A percentile compares a stretch with the other conserved stretches of the same genome.
Conservation (phyloP, 2,888 invertebrate species). For the Cheilosia vernalis region DNA sequence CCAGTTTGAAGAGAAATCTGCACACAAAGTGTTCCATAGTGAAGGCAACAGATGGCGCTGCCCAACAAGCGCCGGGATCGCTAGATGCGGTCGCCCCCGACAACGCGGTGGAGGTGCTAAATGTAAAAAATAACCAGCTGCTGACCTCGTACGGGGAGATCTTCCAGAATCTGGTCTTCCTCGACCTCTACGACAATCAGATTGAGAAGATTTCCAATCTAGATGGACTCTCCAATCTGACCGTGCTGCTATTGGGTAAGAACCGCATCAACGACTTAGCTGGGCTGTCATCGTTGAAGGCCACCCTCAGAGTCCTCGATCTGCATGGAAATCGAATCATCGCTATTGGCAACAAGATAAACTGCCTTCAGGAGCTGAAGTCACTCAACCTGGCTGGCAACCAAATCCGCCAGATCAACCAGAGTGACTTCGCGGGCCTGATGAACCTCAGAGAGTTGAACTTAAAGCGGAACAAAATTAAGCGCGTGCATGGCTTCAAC, state of each 20-base stretch:
- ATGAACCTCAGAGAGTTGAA: slow-evolving; percentile 93
- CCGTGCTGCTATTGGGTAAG: slow-evolving; percentile 95
- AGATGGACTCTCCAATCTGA: slow-evolving; percentile 89
- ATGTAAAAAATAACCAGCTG: slow-evolving; percentile 82
- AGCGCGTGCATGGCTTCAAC: slow-evolving; percentile 91
- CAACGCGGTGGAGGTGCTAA: slow-evolving; percentile 77
- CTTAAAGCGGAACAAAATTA: slow-evolving; percentile 92
- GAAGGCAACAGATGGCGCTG: slow-evolving; percentile 27
- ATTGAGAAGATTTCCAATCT: slow-evolving; percentile 93
- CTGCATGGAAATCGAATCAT: slow-evolving; percentile 95
- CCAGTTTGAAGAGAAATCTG: slow-evolving; percentile 78
- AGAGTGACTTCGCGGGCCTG: slow-evolving; percentile 91
- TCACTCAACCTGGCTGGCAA: slow-evolving; percentile 97
- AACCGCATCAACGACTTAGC: slow-evolving; percentile 86
- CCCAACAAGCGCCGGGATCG: slow-evolving; percentile 25
- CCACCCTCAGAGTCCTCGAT: slow-evolving; percentile 94
- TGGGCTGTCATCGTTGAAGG: slow-evolving; percentile 80
- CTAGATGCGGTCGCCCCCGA: slow-evolving; percentile 30
- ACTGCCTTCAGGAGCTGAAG: slow-evolving; percentile 90
- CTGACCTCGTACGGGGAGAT: slow-evolving; percentile 80
- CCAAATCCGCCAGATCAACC: slow-evolving; percentile 90
- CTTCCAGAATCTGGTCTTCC: slow-evolving; percentile 90
- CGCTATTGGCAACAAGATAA: slow-evolving; percentile 82
- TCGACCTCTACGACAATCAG: slow-evolving; percentile 97
- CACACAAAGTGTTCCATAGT: slow-evolving; percentile 70